Conservation (phyloP, 2,113 vertebrate genomes). For the Macquaria australasica region DNA sequence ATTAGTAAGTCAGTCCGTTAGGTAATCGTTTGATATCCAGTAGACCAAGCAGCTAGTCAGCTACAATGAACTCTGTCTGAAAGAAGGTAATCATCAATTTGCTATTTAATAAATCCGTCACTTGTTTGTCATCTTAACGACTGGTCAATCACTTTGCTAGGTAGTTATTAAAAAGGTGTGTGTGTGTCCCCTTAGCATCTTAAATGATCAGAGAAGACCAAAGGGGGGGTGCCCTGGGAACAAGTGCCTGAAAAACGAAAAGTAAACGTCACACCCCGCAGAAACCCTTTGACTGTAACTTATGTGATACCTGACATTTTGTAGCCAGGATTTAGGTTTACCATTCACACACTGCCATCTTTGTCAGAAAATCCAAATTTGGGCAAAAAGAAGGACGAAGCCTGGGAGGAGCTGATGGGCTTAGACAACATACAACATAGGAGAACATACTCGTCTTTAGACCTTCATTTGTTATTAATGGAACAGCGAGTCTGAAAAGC, state of each 20-base stretch:
- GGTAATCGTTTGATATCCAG: constrained; percentile 13
- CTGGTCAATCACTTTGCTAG: constrained; percentile 16
- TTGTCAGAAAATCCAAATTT: background rate
- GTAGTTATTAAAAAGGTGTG: background rate
- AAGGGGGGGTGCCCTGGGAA: constrained; percentile 7
- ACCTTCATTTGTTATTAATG: background rate
- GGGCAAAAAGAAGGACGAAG: background rate
- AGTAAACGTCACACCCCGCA: background rate
- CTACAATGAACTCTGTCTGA: constrained; percentile 18
- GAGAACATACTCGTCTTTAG: background rate
- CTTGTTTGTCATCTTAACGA: constrained; percentile 34
- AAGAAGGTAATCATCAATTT: constrained; percentile 8
- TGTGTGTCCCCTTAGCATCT: background rate
- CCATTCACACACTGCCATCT: background rate
- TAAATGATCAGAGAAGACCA: constrained; percentile 9
- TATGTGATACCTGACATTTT: background rate
- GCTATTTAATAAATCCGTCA: constrained; percentile 48
- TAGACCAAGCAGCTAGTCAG: constrained; percentile 12
- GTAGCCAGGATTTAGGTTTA: background rate
- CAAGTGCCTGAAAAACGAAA: constrained; percentile 58
- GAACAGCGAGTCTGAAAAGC: background rate
- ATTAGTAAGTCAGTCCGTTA: background rate
- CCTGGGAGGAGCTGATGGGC: background rate
- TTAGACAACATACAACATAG: background rate
- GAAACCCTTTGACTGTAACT: background rate